Conservation (phyloP, 30 jellyfish, hydroid and myxozoan genomes). For the Cassiopea andromeda region DNA sequence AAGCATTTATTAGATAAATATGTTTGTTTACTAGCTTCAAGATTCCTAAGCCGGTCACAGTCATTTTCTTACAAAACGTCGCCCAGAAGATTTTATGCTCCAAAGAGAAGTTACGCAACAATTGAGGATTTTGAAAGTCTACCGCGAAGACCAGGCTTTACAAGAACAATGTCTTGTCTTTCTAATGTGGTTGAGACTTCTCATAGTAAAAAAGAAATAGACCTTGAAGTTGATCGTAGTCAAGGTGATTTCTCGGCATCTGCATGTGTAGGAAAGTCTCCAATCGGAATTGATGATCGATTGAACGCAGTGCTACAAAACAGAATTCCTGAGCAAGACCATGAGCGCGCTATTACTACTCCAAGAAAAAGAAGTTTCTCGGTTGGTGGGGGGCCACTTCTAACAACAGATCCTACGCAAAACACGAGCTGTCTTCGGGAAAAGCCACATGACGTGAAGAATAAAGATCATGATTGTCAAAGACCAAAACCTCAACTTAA, state of each 20-base stretch:
- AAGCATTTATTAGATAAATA: no score
- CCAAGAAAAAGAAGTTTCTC: background rate
- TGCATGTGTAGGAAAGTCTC: background rate
- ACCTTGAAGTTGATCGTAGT: background rate
- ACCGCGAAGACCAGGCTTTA: background rate
- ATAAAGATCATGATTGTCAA: background rate
- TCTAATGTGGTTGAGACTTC: background rate
- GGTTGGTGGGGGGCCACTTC: background rate
- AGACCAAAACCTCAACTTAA: slow-evolving; percentile 39
- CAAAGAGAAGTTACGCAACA: background rate
- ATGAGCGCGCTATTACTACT: background rate
- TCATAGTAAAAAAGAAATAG: background rate
- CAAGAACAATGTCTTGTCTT: slow-evolving; percentile 35
- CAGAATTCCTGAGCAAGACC: background rate
- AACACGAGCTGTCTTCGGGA: background rate
- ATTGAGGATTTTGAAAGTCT: background rate
- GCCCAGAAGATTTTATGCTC: slow-evolving; percentile 57
- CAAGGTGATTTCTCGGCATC: background rate
- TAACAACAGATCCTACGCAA: background rate
- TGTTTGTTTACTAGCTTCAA: slow-evolving; percentile 19
- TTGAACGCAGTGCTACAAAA: background rate
- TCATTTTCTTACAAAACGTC: slow-evolving; percentile 67
- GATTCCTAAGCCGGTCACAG: slow-evolving; percentile 37
- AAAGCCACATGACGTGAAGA: background rate
- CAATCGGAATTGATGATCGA: background rate